A percentile compares a stretch with the other conserved stretches of the same genome.
Evolutionary conservation across 2,888 invertebrate genomes (phyloP).

Genomic region (Phyllotreta cruciferae): DNA sequence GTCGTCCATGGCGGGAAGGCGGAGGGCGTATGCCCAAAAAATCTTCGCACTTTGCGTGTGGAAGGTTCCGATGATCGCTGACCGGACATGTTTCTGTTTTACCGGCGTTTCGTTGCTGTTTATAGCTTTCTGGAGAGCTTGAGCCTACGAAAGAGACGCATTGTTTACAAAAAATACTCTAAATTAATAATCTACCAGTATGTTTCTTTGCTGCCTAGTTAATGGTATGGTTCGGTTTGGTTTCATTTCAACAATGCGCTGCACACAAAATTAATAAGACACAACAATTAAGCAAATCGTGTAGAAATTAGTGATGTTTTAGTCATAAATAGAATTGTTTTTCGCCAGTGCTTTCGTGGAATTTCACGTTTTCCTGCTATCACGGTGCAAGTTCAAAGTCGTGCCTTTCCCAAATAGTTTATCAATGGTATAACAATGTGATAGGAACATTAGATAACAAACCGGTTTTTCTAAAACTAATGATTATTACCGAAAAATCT

Average conservation of each 20-base stretch:
- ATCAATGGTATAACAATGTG: background rate
- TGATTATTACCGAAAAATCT: background rate
- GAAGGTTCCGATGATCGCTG: constrained; percentile 93
- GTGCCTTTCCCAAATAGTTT: too few relatives aligned
- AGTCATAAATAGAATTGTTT: too few relatives aligned
- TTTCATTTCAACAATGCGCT: too few relatives aligned
- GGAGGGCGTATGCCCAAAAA: constrained; percentile 79
- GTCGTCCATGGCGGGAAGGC: constrained; percentile 88
- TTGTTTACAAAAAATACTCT: background rate
- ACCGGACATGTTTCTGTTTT: constrained; percentile 98
- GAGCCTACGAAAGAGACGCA: constrained; percentile 66
- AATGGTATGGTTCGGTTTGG: too few relatives aligned
- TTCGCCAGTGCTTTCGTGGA: too few relatives aligned
- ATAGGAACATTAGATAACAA: background rate
- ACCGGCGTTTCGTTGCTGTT: constrained; percentile 91
- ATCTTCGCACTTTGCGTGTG: constrained; percentile 89
- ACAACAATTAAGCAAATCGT: too few relatives aligned
- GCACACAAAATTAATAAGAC: too few relatives aligned
- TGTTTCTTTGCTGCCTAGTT: too few relatives aligned
- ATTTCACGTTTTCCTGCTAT: background rate
- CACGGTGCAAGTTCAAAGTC: background rate
- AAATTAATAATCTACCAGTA: background rate
- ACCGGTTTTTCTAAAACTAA: background rate
- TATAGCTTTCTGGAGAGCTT: constrained; percentile 92
- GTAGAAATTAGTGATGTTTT: too few relatives aligned